phyloP scores from a whole-genome alignment of 2,888 invertebrate genomes.

The Allolobophora icterica region DNA sequence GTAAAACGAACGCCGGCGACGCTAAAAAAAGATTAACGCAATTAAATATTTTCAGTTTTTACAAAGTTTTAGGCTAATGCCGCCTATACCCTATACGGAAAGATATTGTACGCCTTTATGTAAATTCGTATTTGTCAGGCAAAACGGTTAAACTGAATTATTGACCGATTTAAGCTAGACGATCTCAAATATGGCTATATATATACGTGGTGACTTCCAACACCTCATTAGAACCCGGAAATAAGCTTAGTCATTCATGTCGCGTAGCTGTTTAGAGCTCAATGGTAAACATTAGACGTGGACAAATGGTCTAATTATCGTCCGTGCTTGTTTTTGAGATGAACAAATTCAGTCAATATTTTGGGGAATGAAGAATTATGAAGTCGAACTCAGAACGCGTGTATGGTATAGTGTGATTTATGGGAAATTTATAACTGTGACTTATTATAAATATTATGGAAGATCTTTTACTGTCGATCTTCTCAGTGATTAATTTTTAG shows the following conservation, averaged over 20 bases:
- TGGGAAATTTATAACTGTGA: not conserved
- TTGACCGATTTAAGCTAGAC: too few relatives aligned
- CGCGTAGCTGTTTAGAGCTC: not conserved
- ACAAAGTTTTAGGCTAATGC: too few relatives aligned
- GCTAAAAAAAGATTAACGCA: too few relatives aligned
- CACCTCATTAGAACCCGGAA: too few relatives aligned
- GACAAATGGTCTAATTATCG: conserved; percentile 4
- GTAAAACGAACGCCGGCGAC: too few relatives aligned
- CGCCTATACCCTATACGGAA: too few relatives aligned
- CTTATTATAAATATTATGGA: not conserved
- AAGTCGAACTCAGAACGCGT: not conserved
- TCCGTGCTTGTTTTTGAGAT: not conserved
- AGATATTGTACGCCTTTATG: too few relatives aligned
- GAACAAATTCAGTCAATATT: not conserved
- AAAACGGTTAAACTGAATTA: too few relatives aligned
- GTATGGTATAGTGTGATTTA: not conserved
- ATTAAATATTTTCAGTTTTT: too few relatives aligned
- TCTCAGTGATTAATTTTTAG: not conserved
- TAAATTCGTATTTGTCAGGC: too few relatives aligned
- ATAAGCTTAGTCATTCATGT: not conserved
- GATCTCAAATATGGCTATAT: too few relatives aligned
- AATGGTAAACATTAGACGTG: not conserved
- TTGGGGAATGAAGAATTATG: not conserved
- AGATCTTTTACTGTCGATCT: not conserved
- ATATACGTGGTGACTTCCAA: too few relatives aligned